Conservation (phyloP, 2,113 vertebrate species). For the Rhabdornis inornatus region DNA sequence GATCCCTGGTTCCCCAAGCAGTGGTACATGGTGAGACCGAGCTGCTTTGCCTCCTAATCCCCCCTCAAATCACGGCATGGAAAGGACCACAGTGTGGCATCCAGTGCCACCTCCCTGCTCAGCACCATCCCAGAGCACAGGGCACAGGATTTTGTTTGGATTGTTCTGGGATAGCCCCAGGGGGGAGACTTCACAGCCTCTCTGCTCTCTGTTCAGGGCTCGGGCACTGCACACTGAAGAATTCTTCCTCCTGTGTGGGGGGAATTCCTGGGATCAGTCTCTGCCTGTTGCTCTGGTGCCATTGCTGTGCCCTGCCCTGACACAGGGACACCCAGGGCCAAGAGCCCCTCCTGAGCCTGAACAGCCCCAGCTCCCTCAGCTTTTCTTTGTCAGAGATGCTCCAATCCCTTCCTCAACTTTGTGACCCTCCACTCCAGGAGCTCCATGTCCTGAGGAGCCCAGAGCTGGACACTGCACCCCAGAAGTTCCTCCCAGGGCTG, state of each 20-base stretch:
- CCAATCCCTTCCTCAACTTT: not conserved
- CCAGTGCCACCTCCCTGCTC: not conserved
- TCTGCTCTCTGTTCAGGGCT: not conserved
- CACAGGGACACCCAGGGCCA: not conserved
- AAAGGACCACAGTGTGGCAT: accelerated
- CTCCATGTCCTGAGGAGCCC: not conserved
- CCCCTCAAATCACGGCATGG: accelerated
- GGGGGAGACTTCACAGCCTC: not conserved
- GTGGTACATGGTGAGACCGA: constrained; percentile 78
- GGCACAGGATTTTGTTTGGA: not conserved
- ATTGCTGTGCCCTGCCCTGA: not conserved
- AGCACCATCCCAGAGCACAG: not conserved
- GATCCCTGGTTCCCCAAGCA: constrained; percentile 78
- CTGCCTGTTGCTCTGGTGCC: not conserved
- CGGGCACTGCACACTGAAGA: accelerated
- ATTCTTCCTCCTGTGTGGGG: not conserved
- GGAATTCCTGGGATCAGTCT: not conserved
- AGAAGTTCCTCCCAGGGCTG: not conserved
- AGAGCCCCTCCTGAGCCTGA: not conserved
- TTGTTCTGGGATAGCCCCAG: not conserved
- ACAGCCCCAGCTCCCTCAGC: not conserved
- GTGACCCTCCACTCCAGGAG: not conserved
- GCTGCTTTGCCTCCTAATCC: not conserved
- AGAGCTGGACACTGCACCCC: not conserved
- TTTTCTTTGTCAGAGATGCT: not conserved